phyloP scores from a whole-genome alignment of 2,113 vertebrate genomes.

The Cinclus cinclus region DNA sequence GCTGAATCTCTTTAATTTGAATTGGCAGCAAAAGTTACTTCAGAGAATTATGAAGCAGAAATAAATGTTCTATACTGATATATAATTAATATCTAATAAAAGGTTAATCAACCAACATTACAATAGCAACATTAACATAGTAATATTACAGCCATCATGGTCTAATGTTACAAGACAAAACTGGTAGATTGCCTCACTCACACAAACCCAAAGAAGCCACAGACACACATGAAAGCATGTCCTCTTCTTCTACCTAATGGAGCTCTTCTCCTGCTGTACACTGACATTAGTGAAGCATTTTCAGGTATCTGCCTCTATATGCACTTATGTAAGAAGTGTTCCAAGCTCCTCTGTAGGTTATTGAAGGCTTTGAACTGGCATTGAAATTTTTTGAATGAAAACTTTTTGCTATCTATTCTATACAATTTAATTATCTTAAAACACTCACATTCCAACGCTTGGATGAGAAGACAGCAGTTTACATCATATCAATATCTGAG shows the following conservation, averaged over 20 bases:
- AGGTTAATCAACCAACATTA: neutral
- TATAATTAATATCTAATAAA: neutral
- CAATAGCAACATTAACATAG: neutral
- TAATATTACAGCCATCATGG: neutral
- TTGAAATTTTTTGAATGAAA: neutral
- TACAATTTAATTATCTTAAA: neutral
- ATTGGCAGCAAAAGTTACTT: neutral
- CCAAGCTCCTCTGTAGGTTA: neutral
- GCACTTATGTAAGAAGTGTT: neutral
- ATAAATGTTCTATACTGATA: neutral
- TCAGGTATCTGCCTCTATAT: neutral
- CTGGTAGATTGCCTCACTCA: neutral
- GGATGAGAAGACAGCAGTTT: neutral
- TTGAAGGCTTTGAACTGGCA: neutral
- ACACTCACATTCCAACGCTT: neutral
- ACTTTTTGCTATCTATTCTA: neutral
- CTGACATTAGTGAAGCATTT: neutral
- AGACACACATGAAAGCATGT: neutral
- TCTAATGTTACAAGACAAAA: neutral
- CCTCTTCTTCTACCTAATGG: neutral
- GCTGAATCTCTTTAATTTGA: neutral
- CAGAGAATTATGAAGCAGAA: neutral
- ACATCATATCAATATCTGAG: neutral
- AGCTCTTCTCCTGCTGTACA: neutral
- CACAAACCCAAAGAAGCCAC: neutral